Evolutionary conservation across 2,888 invertebrate genomes (phyloP), one percentile per base, ranked within the genome.

Genomic region (Limnephilus rhombicus): DNA sequence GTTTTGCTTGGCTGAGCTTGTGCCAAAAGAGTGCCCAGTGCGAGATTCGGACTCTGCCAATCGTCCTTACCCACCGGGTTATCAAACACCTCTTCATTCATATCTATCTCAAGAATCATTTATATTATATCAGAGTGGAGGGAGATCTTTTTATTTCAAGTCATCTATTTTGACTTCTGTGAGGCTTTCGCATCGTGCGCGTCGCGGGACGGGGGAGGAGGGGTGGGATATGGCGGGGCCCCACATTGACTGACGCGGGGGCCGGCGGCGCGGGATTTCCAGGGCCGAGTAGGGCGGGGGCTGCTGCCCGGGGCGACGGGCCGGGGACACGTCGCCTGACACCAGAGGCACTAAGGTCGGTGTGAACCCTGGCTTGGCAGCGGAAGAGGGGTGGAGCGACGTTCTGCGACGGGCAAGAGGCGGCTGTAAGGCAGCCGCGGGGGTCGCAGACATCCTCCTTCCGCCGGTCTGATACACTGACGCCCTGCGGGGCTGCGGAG

Each of bases 161-260:
- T 95, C 96, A 93, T 96, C 96, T 94, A 96, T 95, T 93, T 96
- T 96, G 94, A 96, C 94, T 94, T 96, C 96, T 85, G 96, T 96
- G 93, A 96, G 94, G 94, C 96, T 96, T 91, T 95, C 95, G 89
- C 96, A 95, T 94, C 96, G 92, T 12, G 94, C 94, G 34, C 94
- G 85, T 45, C 92, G 83, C 34, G 93, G 91, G 31, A 92, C 81
- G 24, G 91, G 92, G 18, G 95, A 95, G 13, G 95, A 94, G 68
- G 95, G 95, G 12, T 95, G 95, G 15, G 95, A 94, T 53, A 95
- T 95, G n/a, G 94, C 94, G 31, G 93, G 34, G 0, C 96, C 95
- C 9, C 96, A 96, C 2, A 96, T 96, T 13, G 96, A 96, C 94
- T 96, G 96, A 93, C 96, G 90, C 31, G 80, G 45, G 29, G 89